Base-by-base conservation (phyloP, 2,113 vertebrate species). In the Lates calcarifer region DNA sequence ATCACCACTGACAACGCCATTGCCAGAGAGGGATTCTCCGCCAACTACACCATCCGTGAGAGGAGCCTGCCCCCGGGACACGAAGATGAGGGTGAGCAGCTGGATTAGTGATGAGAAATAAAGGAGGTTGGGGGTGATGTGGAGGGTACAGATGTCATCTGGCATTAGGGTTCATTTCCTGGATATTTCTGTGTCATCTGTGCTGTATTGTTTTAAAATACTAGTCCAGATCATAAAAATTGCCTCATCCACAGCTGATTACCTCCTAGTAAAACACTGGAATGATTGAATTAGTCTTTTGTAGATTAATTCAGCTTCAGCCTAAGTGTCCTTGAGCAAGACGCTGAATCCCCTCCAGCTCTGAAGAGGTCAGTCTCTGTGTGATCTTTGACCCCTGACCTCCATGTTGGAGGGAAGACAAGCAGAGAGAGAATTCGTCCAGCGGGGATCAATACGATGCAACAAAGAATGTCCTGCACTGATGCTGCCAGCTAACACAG, bases 1-100 rank as follows among this genome's bases (percentile, higher is more conserved):
- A 97, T 99, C 94, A 98, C 97, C 77, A 98, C 98, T 0, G 98
- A 99, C 95, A 99, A 93, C 43, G 98, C 98, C 29, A 99, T 99
- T 74, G 96, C 97, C 75, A 98, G 94, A 87, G 98, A 99, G 86
- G 98, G 98, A 15, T 99, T 99, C 94, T 98, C 96, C 6, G 98
- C 98, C 73, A 98, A 98, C 95, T 99, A 98, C 94, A 98, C 95
- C 1, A 94, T 98, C 81, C 88, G 97, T 0, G 96, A 98, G 83
- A 95, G 95, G 90, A 96, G 87, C 20, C 81, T 96, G 53, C 95
- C 96, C 29, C 76, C 47, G 5, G 90, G 89, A 24, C 82, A 86
- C 51, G 60, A 81, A 0, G 82, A 85, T 0, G 95, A 98, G 94
- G 97, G 98, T 99, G 91, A 96, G 97, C 60, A 57, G 37, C 68